Evolutionary conservation across 2,888 invertebrate species (phyloP).

Genomic region (Epinotia bilunana): DNA sequence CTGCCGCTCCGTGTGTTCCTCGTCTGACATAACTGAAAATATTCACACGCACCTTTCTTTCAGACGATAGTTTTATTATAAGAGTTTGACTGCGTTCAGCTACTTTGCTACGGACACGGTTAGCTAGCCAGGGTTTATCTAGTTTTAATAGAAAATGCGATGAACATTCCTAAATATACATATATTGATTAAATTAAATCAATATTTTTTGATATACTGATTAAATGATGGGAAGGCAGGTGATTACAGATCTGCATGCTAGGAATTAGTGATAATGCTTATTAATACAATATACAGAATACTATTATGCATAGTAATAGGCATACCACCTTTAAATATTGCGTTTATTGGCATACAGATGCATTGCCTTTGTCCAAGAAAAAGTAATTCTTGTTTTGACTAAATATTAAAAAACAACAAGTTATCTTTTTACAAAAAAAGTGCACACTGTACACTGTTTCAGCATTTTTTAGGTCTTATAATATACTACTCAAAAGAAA

Average conservation of each 20-base stretch:
- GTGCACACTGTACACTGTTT: too few species aligned
- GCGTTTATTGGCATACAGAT: neutral
- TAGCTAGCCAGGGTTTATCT: neutral
- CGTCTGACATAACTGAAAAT: neutral
- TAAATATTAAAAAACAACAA: too few species aligned
- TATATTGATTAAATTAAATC: too few species aligned
- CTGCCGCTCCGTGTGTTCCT: too few species aligned
- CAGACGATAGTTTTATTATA: neutral
- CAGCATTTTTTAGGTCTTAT: too few species aligned
- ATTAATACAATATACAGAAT: conserved; percentile 17
- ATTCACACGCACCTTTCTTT: neutral
- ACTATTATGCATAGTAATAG: conserved; percentile 21
- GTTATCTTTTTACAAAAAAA: too few species aligned
- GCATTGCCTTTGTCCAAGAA: neutral
- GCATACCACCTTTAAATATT: neutral
- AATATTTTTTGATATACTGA: too few species aligned
- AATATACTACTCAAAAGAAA: too few species aligned
- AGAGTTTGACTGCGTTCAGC: neutral
- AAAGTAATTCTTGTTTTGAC: too few species aligned
- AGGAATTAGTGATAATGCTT: conserved; percentile 5
- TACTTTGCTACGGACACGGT: conserved; percentile 1
- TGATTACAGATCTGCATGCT: neutral
- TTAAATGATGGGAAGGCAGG: too few species aligned
- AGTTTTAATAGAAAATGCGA: neutral
- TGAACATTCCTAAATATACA: neutral